Base-by-base conservation (phyloP, 1,140 invertebrate genomes). In the Aphelenchoides avenae region DNA sequence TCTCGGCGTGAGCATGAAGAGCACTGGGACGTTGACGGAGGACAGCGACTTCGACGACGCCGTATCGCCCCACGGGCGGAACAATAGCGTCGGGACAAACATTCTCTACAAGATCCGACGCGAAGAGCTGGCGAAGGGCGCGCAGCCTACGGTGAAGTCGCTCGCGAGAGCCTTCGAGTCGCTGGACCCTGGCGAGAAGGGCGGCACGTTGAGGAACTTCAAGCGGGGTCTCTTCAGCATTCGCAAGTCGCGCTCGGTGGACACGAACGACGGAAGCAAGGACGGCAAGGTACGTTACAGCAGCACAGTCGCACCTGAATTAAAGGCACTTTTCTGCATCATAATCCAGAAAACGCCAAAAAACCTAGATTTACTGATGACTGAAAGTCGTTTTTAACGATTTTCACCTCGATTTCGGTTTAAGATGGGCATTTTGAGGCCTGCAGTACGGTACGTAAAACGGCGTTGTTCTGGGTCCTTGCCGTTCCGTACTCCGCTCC, bases 51-150 rank as follows among this genome's bases (percentile, higher is more conserved):
- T 59, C 26, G 54, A 36, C 20, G 41, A 36, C 30, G 61, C 52
- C 22, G 29, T 15, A 31, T 26, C 46, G 27, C 41, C 15, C 7
- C 41, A 9, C 29, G 22, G 0, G 15, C 22, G 18, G 13, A 20
- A 1, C 18, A 3, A 13, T 63, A 39, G 3, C 34, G 51, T n/a
- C n/a, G 71, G 71, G n/a, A 76, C 71, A 4, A 74, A 74, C 40
- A 72, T 74, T 49, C 52, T 74, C 20, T 74, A 77, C 44, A 66
- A 72, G 50, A 76, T 74, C 13, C 52, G 71, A n/a, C 44, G 71
- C 4, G 74, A 74, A 50, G 71, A 74, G 50, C 54, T 74, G 22
- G 62, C 71, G 9, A 64, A 71, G 22, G 71, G 71, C 3, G 68
- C 67, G 26, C 41, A 59, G 5, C 71, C 71, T 1, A 64, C 75